These are phyloP conservation scores for Atta texana DNA, from an alignment of 1,140 invertebrate species.

Conservation along the genomic window DNA sequence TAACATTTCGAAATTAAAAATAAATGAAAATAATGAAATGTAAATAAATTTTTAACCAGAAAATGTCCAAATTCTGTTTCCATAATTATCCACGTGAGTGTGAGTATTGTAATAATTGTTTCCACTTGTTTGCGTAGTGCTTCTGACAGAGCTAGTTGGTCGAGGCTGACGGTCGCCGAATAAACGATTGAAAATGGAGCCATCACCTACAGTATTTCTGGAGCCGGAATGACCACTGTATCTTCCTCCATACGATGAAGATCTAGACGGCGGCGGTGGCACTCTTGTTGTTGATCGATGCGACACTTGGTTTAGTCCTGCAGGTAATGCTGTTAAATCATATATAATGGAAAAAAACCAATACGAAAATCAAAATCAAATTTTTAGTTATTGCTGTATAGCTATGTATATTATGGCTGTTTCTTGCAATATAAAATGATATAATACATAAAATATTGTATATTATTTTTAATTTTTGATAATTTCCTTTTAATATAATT, in stretches of 20 bases:
- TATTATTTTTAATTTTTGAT: conserved; percentile 3
- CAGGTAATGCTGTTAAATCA: conserved; percentile 65
- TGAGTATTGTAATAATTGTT: conserved; percentile 79
- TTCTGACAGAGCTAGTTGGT: conserved; percentile 66
- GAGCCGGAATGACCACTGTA: conserved; percentile 73
- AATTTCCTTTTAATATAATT: not conserved
- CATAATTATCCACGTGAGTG: conserved; percentile 74
- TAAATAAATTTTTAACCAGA: conserved; percentile 70
- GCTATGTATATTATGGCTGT: not conserved
- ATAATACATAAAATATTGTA: not conserved
- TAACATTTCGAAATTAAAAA: not conserved
- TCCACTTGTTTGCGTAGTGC: conserved; percentile 60
- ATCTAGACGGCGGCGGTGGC: conserved; percentile 79
- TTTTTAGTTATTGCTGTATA: not conserved
- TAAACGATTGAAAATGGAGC: conserved; percentile 78
- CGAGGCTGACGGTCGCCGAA: conserved; percentile 74
- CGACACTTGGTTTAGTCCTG: conserved; percentile 15
- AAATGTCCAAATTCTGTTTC: conserved; percentile 82
- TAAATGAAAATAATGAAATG: not conserved
- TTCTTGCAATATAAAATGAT: not conserved
- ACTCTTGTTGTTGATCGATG: conserved; percentile 31
- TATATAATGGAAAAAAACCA: conserved; percentile 61
- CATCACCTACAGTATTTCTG: conserved; percentile 78
- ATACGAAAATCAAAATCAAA: not conserved
- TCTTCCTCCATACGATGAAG: conserved; percentile 72